Percentiles rank a stretch among this genome's conserved stretches.
Evolutionary conservation across 1,140 invertebrate genomes (phyloP).

Genomic region (Mesaphorura yosii): DNA sequence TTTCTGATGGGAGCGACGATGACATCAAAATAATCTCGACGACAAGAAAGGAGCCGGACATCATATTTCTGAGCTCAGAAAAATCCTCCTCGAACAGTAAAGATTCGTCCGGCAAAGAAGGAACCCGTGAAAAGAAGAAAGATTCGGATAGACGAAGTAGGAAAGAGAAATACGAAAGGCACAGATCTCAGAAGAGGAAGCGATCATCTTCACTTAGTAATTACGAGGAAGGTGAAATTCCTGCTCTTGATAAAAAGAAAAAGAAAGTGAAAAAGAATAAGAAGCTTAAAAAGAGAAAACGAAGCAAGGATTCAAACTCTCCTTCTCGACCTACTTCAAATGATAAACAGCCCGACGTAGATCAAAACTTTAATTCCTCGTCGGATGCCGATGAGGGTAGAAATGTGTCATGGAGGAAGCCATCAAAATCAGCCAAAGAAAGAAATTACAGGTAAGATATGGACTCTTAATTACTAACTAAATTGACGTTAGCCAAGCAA

Average conservation of each 20-base stretch:
- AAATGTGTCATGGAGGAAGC: constrained; percentile 59
- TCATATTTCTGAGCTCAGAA: no score
- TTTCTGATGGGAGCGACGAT: no score
- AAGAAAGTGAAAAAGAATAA: constrained; percentile 37
- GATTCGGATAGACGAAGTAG: constrained; percentile 5
- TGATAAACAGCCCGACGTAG: constrained; percentile 26
- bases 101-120: constrained; percentile 1
- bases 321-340: constrained; percentile 13
- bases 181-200: not conserved
- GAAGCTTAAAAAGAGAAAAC: constrained; percentile 21
- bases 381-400: constrained; percentile 26
- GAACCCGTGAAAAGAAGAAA: not conserved
- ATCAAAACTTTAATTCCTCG: constrained; percentile 28
- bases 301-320: constrained; percentile 14
- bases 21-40: no score
- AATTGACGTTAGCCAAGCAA: not conserved
- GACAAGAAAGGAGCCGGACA: no score
- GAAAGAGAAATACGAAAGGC: not conserved
- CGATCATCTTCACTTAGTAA: constrained; percentile 30
- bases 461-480: not conserved
- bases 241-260: constrained; percentile 33
- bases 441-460: constrained; percentile 51
- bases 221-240: constrained; percentile 45
- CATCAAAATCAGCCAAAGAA: constrained; percentile 64
- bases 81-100: no score